A percentile compares a stretch with the other conserved stretches of the same genome.
Conservation (phyloP, 2,113 vertebrate species). For the Alaudala cheleensis region DNA sequence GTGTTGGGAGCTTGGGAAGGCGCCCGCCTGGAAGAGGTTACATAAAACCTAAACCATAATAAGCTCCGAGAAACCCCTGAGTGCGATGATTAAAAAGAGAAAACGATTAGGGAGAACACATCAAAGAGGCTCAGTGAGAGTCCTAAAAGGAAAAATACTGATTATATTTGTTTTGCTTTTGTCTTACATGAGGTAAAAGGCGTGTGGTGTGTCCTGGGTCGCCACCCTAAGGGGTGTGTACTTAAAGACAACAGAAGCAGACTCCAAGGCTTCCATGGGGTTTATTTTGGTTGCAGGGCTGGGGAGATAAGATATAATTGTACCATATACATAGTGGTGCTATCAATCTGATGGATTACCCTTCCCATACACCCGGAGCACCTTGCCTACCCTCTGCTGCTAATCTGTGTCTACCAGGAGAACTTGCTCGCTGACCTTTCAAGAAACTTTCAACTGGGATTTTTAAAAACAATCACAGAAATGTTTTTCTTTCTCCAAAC, state of each 20-base stretch:
- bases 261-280: conserved; percentile 26
- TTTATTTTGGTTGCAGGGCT: conserved; percentile 65
- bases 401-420: conserved; percentile 29
- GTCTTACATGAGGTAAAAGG: conserved; percentile 58
- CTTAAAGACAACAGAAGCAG: conserved; percentile 59
- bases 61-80: conserved; percentile 45
- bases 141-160: conserved; percentile 62
- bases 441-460: not conserved
- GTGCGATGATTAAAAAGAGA: conserved; percentile 44
- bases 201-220: conserved; percentile 55
- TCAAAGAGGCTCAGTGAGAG: conserved; percentile 46
- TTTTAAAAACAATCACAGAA: conserved; percentile 11
- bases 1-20: conserved; percentile 54
- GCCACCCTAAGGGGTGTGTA: conserved; percentile 50
- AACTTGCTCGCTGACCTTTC: conserved; percentile 33
- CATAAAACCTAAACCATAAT: conserved; percentile 34
- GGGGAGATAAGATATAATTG: conserved; percentile 64
- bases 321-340: conserved; percentile 35
- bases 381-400: conserved; percentile 31
- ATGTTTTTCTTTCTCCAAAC: conserved; percentile 22
- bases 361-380: conserved; percentile 8
- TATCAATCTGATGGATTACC: conserved; percentile 41
- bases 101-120: conserved; percentile 56
- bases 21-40: conserved; percentile 42
- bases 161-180: conserved; percentile 66